Percentiles rank a stretch among this genome's conserved stretches.
These are phyloP conservation scores for Drosophila heteroneura DNA, from an alignment of 2,888 invertebrate genomes.

Conservation along the genomic window DNA sequence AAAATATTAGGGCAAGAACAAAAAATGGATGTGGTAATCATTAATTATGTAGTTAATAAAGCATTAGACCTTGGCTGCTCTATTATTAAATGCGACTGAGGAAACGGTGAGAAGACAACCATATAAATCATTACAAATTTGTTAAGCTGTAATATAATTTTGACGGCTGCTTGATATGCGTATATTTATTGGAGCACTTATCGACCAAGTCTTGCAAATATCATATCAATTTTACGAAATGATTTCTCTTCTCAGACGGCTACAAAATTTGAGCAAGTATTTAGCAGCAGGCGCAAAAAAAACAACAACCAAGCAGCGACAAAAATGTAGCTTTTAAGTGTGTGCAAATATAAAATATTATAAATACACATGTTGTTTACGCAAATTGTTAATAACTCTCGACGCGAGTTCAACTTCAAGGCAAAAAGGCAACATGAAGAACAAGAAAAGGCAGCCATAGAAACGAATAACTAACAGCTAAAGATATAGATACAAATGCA, in stretches of 20 bases:
- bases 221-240: not conserved
- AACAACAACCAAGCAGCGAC: not conserved
- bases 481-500: conserved; percentile 15
- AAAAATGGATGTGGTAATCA: conserved; percentile 8
- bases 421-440: conserved; percentile 50
- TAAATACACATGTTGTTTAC: conserved; percentile 48
- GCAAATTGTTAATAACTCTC: conserved; percentile 64
- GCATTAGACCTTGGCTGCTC: conserved; percentile 18
- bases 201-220: not conserved
- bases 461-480: conserved; percentile 13
- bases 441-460: conserved; percentile 18
- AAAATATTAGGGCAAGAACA: conserved; percentile 14
- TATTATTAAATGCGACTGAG: not conserved
- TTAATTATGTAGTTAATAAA: conserved; percentile 29
- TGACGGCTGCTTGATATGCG: not conserved
- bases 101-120: not conserved
- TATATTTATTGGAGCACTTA: not conserved
- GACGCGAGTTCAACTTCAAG: conserved; percentile 27
- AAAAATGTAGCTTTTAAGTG: conserved; percentile 1
- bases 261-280: not conserved
- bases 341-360: conserved; percentile 42
- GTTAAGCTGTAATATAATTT: not conserved
- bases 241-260: not conserved
- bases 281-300: not conserved
- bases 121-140: not conserved